Evolutionary conservation across 1,140 invertebrate species (phyloP).

Genomic region (Lithobius niger): DNA sequence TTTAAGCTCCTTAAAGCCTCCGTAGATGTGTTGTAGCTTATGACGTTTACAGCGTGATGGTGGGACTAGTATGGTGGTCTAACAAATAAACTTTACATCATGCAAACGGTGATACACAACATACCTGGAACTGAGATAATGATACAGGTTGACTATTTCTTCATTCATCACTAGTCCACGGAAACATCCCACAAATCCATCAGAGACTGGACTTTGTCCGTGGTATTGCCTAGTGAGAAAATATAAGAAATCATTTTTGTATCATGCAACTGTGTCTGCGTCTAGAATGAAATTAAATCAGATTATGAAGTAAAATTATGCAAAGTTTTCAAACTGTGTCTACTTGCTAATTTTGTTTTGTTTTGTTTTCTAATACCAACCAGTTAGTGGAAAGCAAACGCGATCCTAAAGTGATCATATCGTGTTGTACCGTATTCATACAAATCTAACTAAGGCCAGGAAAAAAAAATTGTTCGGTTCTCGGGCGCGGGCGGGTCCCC

Average conservation of each 20-base stretch:
- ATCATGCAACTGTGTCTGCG: not conserved
- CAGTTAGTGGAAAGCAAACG: too few relatives aligned
- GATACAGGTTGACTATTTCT: conserved; percentile 76
- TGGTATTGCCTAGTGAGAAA: conserved; percentile 50
- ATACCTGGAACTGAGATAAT: conserved; percentile 62
- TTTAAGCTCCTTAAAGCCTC: conserved; percentile 7
- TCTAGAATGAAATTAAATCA: not conserved
- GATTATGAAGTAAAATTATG: not conserved
- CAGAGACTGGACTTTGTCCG: conserved; percentile 56
- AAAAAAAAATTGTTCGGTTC: too few relatives aligned
- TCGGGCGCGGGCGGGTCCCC: too few relatives aligned
- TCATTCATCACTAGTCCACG: conserved; percentile 80
- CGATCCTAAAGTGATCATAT: too few relatives aligned
- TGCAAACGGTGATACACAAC: too few relatives aligned
- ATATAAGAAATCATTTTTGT: not conserved
- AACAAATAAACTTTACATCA: conserved; percentile 37
- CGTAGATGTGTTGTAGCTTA: not conserved
- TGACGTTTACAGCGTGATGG: too few relatives aligned
- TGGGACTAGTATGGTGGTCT: too few relatives aligned
- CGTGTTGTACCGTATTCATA: too few relatives aligned
- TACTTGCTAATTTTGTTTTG: too few relatives aligned
- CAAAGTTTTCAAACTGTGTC: not conserved
- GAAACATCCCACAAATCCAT: conserved; percentile 85
- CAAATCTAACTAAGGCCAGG: too few relatives aligned
- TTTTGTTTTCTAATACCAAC: too few relatives aligned